Evolutionary conservation across 1,140 invertebrate genomes (phyloP), one percentile per base, ranked within the genome.

Genomic region (Ptiloglossa arizonensis): DNA sequence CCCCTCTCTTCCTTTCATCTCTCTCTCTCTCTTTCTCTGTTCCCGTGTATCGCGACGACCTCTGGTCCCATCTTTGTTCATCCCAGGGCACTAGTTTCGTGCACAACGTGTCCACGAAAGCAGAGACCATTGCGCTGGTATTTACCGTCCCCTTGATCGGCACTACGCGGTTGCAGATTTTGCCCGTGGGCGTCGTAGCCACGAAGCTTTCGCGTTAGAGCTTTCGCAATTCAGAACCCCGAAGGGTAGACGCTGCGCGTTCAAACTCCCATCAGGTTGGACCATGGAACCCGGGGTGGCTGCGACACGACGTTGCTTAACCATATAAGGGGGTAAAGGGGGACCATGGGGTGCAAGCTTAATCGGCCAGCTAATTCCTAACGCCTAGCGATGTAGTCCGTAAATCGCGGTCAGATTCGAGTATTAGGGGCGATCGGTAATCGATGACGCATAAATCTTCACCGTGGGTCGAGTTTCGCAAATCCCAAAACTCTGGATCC

Each of bases 351-450:
- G 27, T 24, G n/a, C 15, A 63, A 81, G 86, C 81, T 87, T 88
- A 88, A 88, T 88, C 81, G 73, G 57, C 77, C 75, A 76, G 84
- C 83, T 88, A 88, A 88, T 87, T 81, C 80, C 72, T 22, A 80
- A 57, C 52, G 62, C 52, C 59, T 70, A 54, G 48, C 48, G 69
- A 22, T 74, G 59, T 29, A 50, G 52, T 57, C 41, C 46, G 56
- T 63, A 66, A 27, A 50, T 59, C 75, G 46, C 44, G 64, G 9
- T 50, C 17, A 64, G 41, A 83, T 71, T 82, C 67, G 52, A 81
- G 69, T 59, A 56, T 29, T 11, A 57, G 27, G 38, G 22, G 52
- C 46, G 27, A 78, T 83, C 64, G 68, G 74, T 83, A 75, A 83
- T 82, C 72, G 80, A 82, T 82, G 62, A 62, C 48, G 67, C 69